Conservation (phyloP, 2,797 vertebrate genomes). For the Botia kubotai region DNA sequence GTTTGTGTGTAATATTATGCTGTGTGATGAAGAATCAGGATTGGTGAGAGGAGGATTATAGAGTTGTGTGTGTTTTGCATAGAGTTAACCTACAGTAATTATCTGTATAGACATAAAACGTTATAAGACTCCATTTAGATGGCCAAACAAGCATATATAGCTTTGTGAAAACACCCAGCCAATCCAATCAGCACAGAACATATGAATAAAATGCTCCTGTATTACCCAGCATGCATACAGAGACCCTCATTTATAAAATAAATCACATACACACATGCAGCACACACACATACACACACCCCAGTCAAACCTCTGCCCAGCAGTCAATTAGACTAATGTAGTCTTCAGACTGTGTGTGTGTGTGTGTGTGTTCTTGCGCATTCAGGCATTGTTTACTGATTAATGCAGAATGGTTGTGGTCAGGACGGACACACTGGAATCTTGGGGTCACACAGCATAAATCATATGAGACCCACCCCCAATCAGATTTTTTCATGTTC, state of each 20-base stretch:
- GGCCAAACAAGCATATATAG: neutral
- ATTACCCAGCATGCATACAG: conserved; percentile 18
- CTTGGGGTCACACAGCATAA: too few relatives aligned
- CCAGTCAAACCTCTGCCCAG: neutral
- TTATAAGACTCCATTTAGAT: neutral
- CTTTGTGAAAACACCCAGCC: neutral
- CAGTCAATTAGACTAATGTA: conserved; percentile 41
- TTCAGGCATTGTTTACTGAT: conserved; percentile 66
- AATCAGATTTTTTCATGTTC: too few relatives aligned
- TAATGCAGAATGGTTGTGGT: conserved; percentile 66
- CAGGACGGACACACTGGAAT: conserved; percentile 63
- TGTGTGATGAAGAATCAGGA: neutral
- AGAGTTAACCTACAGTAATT: neutral
- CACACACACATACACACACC: neutral
- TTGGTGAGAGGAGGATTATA: neutral
- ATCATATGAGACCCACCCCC: too few relatives aligned
- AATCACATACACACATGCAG: conserved; percentile 14
- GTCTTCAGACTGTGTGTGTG: conserved; percentile 41
- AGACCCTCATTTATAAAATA: conserved; percentile 1
- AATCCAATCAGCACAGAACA: neutral
- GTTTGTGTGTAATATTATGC: neutral
- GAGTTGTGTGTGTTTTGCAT: neutral
- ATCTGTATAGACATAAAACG: neutral
- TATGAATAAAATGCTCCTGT: neutral
- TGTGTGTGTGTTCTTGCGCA: conserved; percentile 26